These are phyloP conservation scores for Autographa gamma DNA, from an alignment of 2,888 invertebrate genomes.

Conservation along the genomic window DNA sequence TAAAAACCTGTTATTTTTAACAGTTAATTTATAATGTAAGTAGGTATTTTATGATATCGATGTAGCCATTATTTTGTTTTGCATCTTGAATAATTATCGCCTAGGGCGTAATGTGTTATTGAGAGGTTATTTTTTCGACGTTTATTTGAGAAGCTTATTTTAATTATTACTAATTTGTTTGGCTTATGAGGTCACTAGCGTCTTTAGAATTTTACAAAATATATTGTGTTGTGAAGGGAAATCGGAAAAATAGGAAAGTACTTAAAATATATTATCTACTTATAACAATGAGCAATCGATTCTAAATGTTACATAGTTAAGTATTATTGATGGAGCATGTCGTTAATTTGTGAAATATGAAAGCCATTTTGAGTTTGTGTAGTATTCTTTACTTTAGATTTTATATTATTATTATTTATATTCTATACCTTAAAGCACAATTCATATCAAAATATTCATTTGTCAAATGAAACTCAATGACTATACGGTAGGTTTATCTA, in stretches of 20 bases:
- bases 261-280: conserved; percentile 5
- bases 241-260: conserved; percentile 22
- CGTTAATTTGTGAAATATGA: not conserved
- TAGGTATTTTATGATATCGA: conserved; percentile 54
- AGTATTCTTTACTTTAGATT: too few relatives aligned
- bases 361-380: not conserved
- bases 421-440: too few relatives aligned
- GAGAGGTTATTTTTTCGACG: conserved; percentile 48
- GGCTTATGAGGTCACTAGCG: conserved; percentile 34
- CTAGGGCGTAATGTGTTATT: conserved; percentile 52
- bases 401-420: too few relatives aligned
- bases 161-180: conserved; percentile 60
- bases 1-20: conserved; percentile 73
- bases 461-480: too few relatives aligned
- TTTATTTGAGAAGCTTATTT: conserved; percentile 58
- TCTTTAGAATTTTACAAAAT: conserved; percentile 28
- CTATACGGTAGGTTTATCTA: too few relatives aligned
- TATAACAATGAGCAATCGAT: conserved; percentile 1
- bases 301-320: conserved; percentile 4
- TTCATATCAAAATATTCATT: too few relatives aligned
- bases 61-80: conserved; percentile 56
- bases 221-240: conserved; percentile 21
- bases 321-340: not conserved
- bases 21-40: conserved; percentile 61
- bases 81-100: conserved; percentile 60